Percentiles rank a stretch among this genome's conserved stretches.
These are phyloP conservation scores for Tenthredo livida DNA, from an alignment of 2,888 invertebrate species.

Conservation along the genomic window DNA sequence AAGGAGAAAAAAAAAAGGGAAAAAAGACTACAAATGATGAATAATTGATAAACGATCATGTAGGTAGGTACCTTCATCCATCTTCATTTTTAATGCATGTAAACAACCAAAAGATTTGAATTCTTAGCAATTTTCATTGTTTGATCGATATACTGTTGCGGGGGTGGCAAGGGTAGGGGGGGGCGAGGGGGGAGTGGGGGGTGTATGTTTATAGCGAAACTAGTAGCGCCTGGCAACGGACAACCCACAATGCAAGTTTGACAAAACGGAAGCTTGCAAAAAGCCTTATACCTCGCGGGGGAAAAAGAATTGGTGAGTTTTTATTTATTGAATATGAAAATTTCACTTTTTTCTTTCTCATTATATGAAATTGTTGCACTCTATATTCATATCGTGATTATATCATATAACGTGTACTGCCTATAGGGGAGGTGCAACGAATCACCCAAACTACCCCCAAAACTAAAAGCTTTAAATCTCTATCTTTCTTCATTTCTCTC, in stretches of 20 bases:
- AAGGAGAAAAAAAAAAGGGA: neutral
- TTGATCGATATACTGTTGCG: constrained; percentile 28
- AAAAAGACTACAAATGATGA: neutral
- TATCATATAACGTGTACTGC: neutral
- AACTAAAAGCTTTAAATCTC: neutral
- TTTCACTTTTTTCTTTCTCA: too few species aligned
- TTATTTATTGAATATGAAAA: neutral
- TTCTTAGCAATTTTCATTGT: constrained; percentile 7
- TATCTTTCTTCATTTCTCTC: neutral
- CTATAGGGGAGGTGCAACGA: too few species aligned
- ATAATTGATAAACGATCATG: constrained; percentile 2
- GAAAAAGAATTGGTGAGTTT: constrained; percentile 2
- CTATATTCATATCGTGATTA: neutral
- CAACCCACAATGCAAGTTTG: constrained; percentile 2
- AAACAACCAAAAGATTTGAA: constrained; percentile 3
- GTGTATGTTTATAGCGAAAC: neutral
- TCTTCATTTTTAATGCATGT: neutral
- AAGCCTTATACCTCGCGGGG: neutral
- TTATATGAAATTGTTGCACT: neutral
- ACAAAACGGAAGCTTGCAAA: constrained; percentile 12
- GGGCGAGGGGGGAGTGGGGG: too few species aligned
- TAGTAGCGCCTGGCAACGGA: constrained; percentile 31
- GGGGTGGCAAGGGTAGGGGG: too few species aligned
- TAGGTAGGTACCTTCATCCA: neutral
- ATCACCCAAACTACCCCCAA: neutral